Base-by-base conservation (phyloP, 2,113 vertebrate species). In the Mustela nigripes region DNA sequence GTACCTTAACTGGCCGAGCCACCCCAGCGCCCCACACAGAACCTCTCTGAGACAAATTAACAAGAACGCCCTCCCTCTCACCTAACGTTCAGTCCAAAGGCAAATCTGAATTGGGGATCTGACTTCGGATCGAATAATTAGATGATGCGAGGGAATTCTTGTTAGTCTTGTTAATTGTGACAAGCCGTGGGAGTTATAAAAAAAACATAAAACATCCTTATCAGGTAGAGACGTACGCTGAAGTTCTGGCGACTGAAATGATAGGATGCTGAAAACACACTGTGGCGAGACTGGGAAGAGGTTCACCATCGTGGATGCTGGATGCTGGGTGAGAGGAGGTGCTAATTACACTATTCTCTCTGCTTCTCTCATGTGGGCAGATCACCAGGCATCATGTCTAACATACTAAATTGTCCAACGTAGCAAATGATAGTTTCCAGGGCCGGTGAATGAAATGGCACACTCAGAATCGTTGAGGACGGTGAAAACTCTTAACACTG, bases 341-440 rank as follows among this genome's bases (percentile, higher is more conserved):
- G 53, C 56, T 87, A 53, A 87, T 89, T 79, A 94, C 5, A 79
- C 39, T 67, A 26, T 85, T 42, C 48, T 82, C 62, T 86, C 89
- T 60, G 39, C 39, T 78, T 80, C 62, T 53, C 69, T 89, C 90
- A 18, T 21, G 42, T 84, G 63, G 50, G 71, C 58, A 89, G 42
- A 94, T 95, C 81, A 93, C 73, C 91, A 80, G 85, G n/a, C 42
- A 50, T 62, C 69, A 28, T 36, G 69, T 80, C 92, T 63, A 94
- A 85, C 48, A 33, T 11, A 81, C 36, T 92, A 86, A 89, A 82
- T 86, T 86, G 69, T 26, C 48, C 73, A 87, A 73, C 53, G 94
- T 73, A 63, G 94, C 82, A 92, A 97, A 86, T 90, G 48, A 81
- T 33, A 82, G 58, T 42, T 96, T 94, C 92, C 42, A 76, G 1